Base-by-base conservation (phyloP, 1,140 invertebrate genomes). In the Nylanderia fulva region DNA sequence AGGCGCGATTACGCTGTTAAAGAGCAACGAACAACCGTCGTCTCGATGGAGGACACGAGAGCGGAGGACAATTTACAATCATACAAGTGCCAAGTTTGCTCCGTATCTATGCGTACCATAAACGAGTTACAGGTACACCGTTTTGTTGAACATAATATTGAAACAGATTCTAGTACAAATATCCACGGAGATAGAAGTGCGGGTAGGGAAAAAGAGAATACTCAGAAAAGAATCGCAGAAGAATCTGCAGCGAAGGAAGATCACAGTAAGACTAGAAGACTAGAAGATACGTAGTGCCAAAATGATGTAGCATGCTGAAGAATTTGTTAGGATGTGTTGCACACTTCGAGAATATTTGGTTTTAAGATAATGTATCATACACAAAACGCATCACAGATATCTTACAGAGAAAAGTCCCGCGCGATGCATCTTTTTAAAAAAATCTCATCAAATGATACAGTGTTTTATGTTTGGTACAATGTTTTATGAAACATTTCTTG, bases 71-170 rank as follows among this genome's bases (percentile, higher is more conserved):
- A 45, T 85, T 84, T 85, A 63, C 88, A 90, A 86, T 80, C 86
- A 24, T 93, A 88, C 68, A 93, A 92, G 85, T 95, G 94, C 86
- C 92, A 93, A 86, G 86, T 93, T 60, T 94, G 93, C 76, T 69
- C 91, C 13, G 77, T 89, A 52, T 93, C 90, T 74, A 84, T 92
- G 74, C 90, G 86, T 72, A 94, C 86, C 54, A 82, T 93, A 29
- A 92, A 90, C 58, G 93, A 94, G 29, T 86, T 94, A 7, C 91
- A 93, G 58, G 91, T 94, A 85, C 93, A 94, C 77, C 93, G 91
- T 84, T 93, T 93, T 72, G 88, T 93, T 52, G 92, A 93, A 77
- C 94, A 94, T 79, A 91, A 91, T 85, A 88, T 91, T 48, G 89
- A 93, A 86, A 77, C 86, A 33, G 85, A 82, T 58, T 86, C 69